Evolutionary conservation across 1,140 invertebrate species (phyloP).

Genomic region (Trissolcus basalis): DNA sequence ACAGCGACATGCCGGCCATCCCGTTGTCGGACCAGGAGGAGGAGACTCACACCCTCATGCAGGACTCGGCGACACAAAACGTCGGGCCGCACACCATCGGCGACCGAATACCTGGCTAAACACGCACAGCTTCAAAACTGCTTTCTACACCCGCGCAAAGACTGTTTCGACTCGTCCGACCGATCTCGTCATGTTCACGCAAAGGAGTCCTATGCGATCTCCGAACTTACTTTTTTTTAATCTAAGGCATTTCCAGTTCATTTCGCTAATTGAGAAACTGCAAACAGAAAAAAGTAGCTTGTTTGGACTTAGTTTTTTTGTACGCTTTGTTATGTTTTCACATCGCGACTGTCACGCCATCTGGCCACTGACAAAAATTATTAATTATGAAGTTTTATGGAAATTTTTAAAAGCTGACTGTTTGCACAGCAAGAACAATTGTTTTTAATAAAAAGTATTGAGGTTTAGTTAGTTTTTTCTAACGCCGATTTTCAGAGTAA

Average conservation of each 20-base stretch:
- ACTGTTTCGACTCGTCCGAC: constrained; percentile 44
- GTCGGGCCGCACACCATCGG: constrained; percentile 60
- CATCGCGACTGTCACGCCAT: too few species aligned
- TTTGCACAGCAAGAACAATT: too few species aligned
- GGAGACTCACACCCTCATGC: constrained; percentile 73
- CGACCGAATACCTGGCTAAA: constrained; percentile 72
- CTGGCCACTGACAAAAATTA: too few species aligned
- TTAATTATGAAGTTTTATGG: too few species aligned
- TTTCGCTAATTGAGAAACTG: background rate
- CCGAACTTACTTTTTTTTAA: background rate
- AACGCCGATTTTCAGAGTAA: too few species aligned
- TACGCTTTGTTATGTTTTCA: too few species aligned
- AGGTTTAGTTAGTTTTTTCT: too few species aligned
- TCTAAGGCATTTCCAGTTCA: background rate
- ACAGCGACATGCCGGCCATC: constrained; percentile 63
- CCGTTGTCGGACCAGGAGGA: constrained; percentile 74
- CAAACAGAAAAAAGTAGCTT: too few species aligned
- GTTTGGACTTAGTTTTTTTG: too few species aligned
- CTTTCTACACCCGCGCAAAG: constrained; percentile 43
- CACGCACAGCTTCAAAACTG: constrained; percentile 33
- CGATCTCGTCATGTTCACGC: constrained; percentile 41
- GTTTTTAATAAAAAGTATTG: too few species aligned
- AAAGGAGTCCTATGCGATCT: constrained; percentile 12
- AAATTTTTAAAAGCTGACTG: too few species aligned
- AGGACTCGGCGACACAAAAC: constrained; percentile 63